Evolutionary conservation across 92 coral and sea anemone genomes (phyloP).

Genomic region (Montipora capitata): DNA sequence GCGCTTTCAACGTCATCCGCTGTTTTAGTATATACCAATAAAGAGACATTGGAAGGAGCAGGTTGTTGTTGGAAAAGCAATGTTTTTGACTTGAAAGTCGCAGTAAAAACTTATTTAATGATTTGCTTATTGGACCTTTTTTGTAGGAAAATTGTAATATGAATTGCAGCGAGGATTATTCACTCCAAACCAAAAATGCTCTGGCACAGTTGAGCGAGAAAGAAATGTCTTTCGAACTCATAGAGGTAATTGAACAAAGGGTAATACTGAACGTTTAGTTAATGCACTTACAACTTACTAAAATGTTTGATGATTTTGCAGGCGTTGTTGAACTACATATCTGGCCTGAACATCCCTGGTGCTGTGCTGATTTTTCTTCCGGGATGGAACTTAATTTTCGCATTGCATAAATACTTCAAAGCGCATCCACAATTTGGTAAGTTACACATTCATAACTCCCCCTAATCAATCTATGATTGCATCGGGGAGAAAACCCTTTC

Average conservation of each 20-base stretch:
- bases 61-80: too few species aligned
- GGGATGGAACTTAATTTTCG: constrained; percentile 99
- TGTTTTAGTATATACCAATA: too few species aligned
- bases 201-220: constrained; percentile 98
- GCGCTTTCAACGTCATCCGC: too few species aligned
- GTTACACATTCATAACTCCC: not conserved
- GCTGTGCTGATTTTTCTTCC: constrained; percentile 97
- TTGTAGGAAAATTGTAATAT: constrained; percentile 92
- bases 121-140: not conserved
- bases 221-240: constrained; percentile 98
- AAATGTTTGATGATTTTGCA: constrained; percentile 17
- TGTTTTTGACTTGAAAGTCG: too few species aligned
- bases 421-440: constrained; percentile 95
- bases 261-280: not conserved
- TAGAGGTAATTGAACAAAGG: constrained; percentile 76
- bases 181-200: constrained; percentile 98
- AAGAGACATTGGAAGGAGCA: too few species aligned
- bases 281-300: not conserved
- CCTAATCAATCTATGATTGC: too few species aligned
- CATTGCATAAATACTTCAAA: constrained; percentile 87
- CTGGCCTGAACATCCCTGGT: constrained; percentile 96
- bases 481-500: too few species aligned
- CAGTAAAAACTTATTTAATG: not conserved
- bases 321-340: constrained; percentile 94
- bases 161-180: constrained; percentile 93